Conservation (phyloP, 2,888 invertebrate species). For the Xylophagus ater region DNA sequence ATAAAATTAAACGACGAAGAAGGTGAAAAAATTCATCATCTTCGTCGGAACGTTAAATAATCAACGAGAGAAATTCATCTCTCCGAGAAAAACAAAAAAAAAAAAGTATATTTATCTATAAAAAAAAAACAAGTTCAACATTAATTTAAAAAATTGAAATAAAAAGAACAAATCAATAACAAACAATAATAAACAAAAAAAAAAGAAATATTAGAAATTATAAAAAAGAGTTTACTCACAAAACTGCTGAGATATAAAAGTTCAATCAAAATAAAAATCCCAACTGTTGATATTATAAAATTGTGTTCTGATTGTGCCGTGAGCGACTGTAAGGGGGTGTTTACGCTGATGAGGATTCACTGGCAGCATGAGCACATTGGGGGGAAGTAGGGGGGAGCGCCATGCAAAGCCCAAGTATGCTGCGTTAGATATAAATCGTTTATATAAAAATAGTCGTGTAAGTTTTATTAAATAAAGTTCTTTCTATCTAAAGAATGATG, state of each 20-base stretch:
- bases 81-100: too few species aligned
- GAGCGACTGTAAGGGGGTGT: constrained; percentile 32
- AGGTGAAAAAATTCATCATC: constrained; percentile 14
- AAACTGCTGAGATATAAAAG: too few species aligned
- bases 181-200: too few species aligned
- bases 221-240: too few species aligned
- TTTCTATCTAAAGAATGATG: constrained; percentile 8
- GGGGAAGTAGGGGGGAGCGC: constrained; percentile 43
- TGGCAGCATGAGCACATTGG: constrained; percentile 43
- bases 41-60: constrained; percentile 15
- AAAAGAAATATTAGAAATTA: too few species aligned
- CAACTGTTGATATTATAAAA: too few species aligned
- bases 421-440: constrained; percentile 95
- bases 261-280: too few species aligned
- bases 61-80: constrained; percentile 11
- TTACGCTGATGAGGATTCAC: constrained; percentile 43
- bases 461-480: constrained; percentile 35
- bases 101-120: too few species aligned
- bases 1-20: constrained; percentile 10
- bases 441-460: constrained; percentile 80
- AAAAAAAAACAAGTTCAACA: too few species aligned
- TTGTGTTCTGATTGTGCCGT: too few species aligned
- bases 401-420: constrained; percentile 82
- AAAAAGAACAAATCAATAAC: too few species aligned
- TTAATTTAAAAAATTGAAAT: too few species aligned